A percentile compares a stretch with the other conserved stretches of the same genome.
These are phyloP conservation scores for Drosophila cardini DNA, from an alignment of 1,140 invertebrate genomes.

Conservation along the genomic window DNA sequence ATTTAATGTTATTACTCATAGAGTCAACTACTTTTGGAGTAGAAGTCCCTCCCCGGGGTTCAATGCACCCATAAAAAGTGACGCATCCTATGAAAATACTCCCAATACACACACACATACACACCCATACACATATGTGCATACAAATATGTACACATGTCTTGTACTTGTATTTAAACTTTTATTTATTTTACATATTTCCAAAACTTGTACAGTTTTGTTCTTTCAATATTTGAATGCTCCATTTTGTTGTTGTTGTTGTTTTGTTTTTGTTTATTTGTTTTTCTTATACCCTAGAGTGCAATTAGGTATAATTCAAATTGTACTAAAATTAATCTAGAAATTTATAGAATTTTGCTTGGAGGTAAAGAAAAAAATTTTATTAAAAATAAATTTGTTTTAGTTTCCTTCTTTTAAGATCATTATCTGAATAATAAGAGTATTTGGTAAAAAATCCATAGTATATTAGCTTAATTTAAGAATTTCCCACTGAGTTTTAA, in stretches of 20 bases:
- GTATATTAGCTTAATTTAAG: too few species aligned
- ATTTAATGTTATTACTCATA: conserved; percentile 73
- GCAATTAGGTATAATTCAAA: too few species aligned
- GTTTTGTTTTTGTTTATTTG: conserved; percentile 1
- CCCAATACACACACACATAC: conserved; percentile 5
- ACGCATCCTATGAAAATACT: conserved; percentile 39
- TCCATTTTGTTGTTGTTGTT: conserved; percentile 12
- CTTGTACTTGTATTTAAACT: not conserved
- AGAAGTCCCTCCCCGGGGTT: conserved; percentile 40
- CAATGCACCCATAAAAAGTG: conserved; percentile 33
- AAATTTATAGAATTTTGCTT: too few species aligned
- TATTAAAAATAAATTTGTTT: too few species aligned
- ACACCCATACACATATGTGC: too few species aligned
- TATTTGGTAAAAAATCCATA: too few species aligned
- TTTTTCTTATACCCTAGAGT: not conserved
- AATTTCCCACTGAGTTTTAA: too few species aligned
- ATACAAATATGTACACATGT: not conserved
- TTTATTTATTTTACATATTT: conserved; percentile 8
- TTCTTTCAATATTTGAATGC: conserved; percentile 58
- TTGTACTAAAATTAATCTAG: too few species aligned
- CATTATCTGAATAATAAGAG: too few species aligned
- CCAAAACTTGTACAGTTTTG: conserved; percentile 51
- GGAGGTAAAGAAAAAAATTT: too few species aligned
- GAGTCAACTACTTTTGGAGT: conserved; percentile 21
- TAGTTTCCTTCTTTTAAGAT: too few species aligned